A percentile compares a stretch with the other conserved stretches of the same genome.
Conservation (phyloP, 2,888 invertebrate genomes). For the Chymomyza procnemis region DNA sequence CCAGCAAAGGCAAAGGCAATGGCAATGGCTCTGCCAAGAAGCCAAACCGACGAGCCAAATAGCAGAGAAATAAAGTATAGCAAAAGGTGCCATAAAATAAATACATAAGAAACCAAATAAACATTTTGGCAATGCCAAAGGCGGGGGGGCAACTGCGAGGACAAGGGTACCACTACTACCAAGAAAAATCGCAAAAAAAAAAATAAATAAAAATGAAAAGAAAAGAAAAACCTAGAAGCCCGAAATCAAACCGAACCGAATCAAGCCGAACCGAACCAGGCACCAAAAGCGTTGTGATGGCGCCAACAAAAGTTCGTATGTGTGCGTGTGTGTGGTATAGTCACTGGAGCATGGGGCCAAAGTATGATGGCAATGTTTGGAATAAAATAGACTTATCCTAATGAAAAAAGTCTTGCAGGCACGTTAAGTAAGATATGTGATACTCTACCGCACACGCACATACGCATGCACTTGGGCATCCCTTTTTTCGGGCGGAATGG, state of each 20-base stretch:
- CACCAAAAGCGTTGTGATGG: constrained; percentile 31
- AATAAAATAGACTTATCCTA: constrained; percentile 71
- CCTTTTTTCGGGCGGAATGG: too few species aligned
- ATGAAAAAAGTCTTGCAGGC: constrained; percentile 69
- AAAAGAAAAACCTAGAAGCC: neutral
- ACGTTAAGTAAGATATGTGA: constrained; percentile 69
- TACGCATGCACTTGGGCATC: neutral
- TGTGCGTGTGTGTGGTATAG: constrained; percentile 25
- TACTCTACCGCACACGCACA: constrained; percentile 16
- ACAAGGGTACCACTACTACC: neutral
- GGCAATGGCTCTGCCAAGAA: constrained; percentile 25
- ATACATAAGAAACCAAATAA: constrained; percentile 70
- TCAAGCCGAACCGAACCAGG: constrained; percentile 4
- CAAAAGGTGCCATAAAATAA: constrained; percentile 72
- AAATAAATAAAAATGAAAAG: constrained; percentile 1
- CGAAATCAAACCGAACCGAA: neutral
- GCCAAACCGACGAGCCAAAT: constrained; percentile 30
- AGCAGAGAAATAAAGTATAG: constrained; percentile 65
- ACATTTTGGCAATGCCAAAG: constrained; percentile 49
- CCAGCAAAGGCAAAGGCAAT: neutral
- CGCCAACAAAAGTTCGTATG: neutral
- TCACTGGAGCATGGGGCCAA: constrained; percentile 17
- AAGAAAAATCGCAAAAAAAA: constrained; percentile 13
- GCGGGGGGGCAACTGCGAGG: neutral
- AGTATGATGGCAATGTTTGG: constrained; percentile 36